These are phyloP conservation scores for Hemitrygon akajei DNA, from an alignment of 2,797 vertebrate genomes.

Conservation along the genomic window DNA sequence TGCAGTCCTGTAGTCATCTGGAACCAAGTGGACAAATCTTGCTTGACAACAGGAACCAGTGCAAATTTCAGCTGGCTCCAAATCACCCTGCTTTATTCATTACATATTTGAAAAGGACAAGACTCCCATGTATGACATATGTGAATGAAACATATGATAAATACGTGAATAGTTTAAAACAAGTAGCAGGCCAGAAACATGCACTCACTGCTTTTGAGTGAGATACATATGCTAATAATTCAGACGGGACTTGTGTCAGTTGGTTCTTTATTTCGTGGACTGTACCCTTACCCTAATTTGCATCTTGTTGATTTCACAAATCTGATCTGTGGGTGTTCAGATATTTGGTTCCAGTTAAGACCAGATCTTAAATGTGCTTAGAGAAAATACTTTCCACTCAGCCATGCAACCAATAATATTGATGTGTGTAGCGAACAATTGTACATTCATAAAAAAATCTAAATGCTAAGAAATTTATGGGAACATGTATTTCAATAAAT, in stretches of 20 bases:
- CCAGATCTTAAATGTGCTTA: background rate
- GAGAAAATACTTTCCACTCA: background rate
- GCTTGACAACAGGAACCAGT: background rate
- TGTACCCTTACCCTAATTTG: background rate
- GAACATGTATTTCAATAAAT: background rate
- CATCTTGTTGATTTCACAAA: background rate
- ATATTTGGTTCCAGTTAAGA: background rate
- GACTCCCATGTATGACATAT: background rate
- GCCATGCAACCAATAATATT: background rate
- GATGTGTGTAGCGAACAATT: background rate
- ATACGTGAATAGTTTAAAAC: background rate
- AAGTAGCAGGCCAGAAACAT: background rate
- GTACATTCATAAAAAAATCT: background rate
- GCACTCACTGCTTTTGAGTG: background rate
- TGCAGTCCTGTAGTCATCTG: background rate
- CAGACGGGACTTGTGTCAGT: background rate
- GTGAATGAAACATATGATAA: background rate
- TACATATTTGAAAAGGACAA: background rate
- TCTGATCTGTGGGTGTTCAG: background rate
- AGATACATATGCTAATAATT: background rate
- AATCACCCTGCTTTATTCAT: background rate
- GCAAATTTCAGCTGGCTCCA: background rate
- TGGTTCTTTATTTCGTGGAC: background rate
- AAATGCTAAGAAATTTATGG: background rate
- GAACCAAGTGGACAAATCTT: background rate